Evolutionary conservation across 2,113 vertebrate genomes (phyloP).

Genomic region (Epinephelus lanceolatus): DNA sequence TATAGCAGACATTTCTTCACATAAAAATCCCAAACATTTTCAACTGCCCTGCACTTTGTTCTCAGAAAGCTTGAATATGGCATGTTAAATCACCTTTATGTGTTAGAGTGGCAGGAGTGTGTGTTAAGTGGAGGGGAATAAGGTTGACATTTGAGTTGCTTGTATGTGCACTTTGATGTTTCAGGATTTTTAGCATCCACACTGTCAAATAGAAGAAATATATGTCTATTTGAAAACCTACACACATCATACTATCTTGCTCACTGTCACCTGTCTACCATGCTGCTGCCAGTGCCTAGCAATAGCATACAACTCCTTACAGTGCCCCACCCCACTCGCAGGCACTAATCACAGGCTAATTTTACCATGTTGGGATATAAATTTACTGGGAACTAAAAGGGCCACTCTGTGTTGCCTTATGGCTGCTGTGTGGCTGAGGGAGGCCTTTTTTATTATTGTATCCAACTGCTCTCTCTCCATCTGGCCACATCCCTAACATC

Average conservation of each 20-base stretch:
- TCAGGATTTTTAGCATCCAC: conserved; percentile 32
- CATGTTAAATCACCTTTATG: conserved; percentile 7
- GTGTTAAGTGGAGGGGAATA: not conserved
- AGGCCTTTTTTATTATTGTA: conserved; percentile 34
- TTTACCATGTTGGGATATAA: conserved; percentile 67
- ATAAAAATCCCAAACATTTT: conserved; percentile 4
- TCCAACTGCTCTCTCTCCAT: conserved; percentile 38
- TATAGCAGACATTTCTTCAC: conserved; percentile 2
- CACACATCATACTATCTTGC: conserved; percentile 24
- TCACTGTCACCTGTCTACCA: conserved; percentile 49
- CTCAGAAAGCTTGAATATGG: conserved; percentile 29
- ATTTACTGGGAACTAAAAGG: conserved; percentile 70
- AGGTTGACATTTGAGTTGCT: conserved; percentile 26
- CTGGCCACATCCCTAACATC: conserved; percentile 69
- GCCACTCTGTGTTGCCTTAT: conserved; percentile 70
- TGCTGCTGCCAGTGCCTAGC: conserved; percentile 9
- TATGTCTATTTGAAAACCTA: conserved; percentile 18
- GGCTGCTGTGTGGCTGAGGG: conserved; percentile 58
- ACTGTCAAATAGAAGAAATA: conserved; percentile 20
- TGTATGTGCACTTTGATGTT: conserved; percentile 42
- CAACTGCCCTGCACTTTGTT: conserved; percentile 45
- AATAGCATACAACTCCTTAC: conserved; percentile 34
- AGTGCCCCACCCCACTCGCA: conserved; percentile 52
- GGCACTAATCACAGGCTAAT: conserved; percentile 74
- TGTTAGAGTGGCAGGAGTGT: conserved; percentile 10